A percentile compares a stretch with the other conserved stretches of the same genome.
These are phyloP conservation scores for fruit fly (Drosophila melanogaster) DNA, from an alignment of 1,140 invertebrate genomes.

Conservation along the genomic window DNA sequence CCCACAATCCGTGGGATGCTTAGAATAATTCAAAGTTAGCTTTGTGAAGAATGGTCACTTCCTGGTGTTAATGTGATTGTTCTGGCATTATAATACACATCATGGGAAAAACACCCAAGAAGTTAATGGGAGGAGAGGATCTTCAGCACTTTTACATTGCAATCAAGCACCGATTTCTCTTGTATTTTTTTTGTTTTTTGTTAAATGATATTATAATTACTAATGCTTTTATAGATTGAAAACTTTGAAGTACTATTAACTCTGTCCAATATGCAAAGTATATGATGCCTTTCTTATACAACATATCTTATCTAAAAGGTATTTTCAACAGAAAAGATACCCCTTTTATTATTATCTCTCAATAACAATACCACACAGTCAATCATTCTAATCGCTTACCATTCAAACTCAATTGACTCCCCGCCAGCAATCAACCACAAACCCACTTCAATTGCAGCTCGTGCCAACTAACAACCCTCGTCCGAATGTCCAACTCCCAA, in stretches of 20 bases:
- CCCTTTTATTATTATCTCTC: not conserved
- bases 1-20: slow-evolving; percentile 40
- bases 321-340: not conserved
- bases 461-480: slow-evolving; percentile 31
- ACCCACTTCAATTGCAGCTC: slow-evolving; percentile 13
- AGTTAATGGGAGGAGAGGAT: not conserved
- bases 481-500: not conserved
- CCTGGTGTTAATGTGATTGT: slow-evolving; percentile 35
- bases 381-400: not conserved
- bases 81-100: not conserved
- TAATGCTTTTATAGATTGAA: too few relatives aligned
- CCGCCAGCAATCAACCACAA: slow-evolving; percentile 25
- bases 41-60: slow-evolving; percentile 14
- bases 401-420: slow-evolving; percentile 23
- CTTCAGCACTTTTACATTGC: not conserved
- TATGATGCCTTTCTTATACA: too few relatives aligned
- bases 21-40: slow-evolving; percentile 24
- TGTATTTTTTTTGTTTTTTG: not conserved
- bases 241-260: too few relatives aligned
- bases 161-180: not conserved
- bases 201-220: not conserved
- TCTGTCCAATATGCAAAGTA: too few relatives aligned
- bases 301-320: too few relatives aligned
- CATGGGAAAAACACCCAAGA: slow-evolving; percentile 10
- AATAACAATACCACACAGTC: not conserved